phyloP scores from a whole-genome alignment of 2,113 vertebrate species.

The Megaceryle maxima region DNA sequence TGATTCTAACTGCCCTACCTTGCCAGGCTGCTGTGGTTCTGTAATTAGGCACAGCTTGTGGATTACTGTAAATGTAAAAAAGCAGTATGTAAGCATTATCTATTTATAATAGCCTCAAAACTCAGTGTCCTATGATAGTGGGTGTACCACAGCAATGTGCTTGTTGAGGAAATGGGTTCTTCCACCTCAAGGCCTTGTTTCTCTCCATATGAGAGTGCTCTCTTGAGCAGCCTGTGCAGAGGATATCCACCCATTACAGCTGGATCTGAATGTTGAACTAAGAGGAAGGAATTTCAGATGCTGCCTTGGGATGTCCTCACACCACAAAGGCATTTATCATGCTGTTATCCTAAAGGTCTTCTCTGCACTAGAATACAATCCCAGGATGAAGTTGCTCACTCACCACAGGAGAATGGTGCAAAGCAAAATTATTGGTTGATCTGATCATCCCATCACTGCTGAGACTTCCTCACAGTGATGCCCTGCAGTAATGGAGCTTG shows the following conservation, averaged over 20 bases:
- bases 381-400: not conserved
- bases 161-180: not conserved
- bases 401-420: not conserved
- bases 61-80: not conserved
- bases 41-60: not conserved
- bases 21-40: not conserved
- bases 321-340: not conserved
- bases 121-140: accelerated
- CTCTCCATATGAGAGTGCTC: not conserved
- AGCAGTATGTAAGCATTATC: not conserved
- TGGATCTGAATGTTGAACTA: not conserved
- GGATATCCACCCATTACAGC: not conserved
- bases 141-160: not conserved
- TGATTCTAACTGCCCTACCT: not conserved
- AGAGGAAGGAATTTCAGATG: not conserved
- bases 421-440: not conserved
- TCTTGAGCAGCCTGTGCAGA: not conserved
- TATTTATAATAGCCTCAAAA: not conserved
- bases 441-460: not conserved
- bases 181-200: not conserved
- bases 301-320: not conserved
- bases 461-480: not conserved
- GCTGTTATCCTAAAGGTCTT: not conserved
- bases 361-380: not conserved
- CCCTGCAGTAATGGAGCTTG: not conserved